Evolutionary conservation across 2,113 vertebrate genomes (phyloP).

Genomic region (Etheostoma spectabile): DNA sequence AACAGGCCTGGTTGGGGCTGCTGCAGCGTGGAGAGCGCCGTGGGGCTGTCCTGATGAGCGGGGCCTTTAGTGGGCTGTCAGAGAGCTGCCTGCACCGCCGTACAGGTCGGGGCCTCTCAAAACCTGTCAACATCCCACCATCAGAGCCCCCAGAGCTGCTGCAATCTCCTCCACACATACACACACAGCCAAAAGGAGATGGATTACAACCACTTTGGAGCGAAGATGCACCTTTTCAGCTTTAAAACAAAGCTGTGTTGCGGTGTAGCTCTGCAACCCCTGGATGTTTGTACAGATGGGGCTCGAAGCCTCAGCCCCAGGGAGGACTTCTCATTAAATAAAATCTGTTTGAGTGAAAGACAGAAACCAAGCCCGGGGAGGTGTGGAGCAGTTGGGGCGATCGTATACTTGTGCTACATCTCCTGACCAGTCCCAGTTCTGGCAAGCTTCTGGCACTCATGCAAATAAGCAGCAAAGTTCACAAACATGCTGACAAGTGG

Average conservation of each 20-base stretch:
- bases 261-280: slow-evolving; percentile 44
- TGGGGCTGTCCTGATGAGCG: slow-evolving; percentile 43
- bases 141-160: slow-evolving; percentile 61
- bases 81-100: slow-evolving; percentile 49
- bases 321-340: slow-evolving; percentile 51
- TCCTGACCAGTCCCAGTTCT: slow-evolving; percentile 41
- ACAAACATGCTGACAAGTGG: slow-evolving; percentile 59
- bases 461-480: slow-evolving; percentile 69
- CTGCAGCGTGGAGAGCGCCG: slow-evolving; percentile 38
- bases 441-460: slow-evolving; percentile 63
- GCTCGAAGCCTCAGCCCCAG: slow-evolving; percentile 36
- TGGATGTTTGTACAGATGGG: slow-evolving; percentile 75
- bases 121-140: slow-evolving; percentile 66
- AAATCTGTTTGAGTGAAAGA: slow-evolving; percentile 41
- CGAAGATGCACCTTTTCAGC: slow-evolving; percentile 63
- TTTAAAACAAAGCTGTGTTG: slow-evolving; percentile 19
- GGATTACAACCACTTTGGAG: slow-evolving; percentile 72
- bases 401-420: slow-evolving; percentile 12
- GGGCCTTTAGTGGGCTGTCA: slow-evolving; percentile 39
- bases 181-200: slow-evolving; percentile 48
- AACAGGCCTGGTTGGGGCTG: slow-evolving; percentile 50
- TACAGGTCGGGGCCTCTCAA: slow-evolving; percentile 54
- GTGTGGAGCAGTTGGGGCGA: slow-evolving; percentile 14
- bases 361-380: not conserved
- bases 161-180: slow-evolving; percentile 51